Percentiles rank a stretch among this genome's conserved stretches.
phyloP scores from a whole-genome alignment of 2,888 invertebrate genomes.

The Orthonevra nobilis region DNA sequence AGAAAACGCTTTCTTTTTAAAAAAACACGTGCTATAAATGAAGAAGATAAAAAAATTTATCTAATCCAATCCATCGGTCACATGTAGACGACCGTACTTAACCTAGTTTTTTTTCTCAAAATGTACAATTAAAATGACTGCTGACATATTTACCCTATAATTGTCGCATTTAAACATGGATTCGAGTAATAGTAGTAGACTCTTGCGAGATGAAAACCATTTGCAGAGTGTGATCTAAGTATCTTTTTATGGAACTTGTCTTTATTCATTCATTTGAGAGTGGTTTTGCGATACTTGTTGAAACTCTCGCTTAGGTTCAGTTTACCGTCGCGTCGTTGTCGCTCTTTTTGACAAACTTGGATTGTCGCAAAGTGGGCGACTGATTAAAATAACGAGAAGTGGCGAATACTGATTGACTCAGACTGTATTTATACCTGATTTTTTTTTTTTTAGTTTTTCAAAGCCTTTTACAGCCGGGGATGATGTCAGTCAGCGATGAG shows the following conservation, averaged over 20 bases:
- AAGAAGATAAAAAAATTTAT: no score
- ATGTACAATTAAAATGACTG: no score
- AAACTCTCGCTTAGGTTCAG: constrained; percentile 10
- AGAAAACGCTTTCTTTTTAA: no score
- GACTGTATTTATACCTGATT: constrained; percentile 50
- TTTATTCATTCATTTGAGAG: constrained; percentile 13
- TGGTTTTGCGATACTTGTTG: background rate
- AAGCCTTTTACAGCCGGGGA: constrained; percentile 38
- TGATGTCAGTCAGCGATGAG: constrained; percentile 63
- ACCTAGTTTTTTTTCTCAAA: no score
- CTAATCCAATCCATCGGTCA: no score
- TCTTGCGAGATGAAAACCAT: constrained; percentile 15
- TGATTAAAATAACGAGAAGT: constrained; percentile 41
- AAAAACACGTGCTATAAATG: no score
- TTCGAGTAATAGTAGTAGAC: background rate
- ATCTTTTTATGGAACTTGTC: constrained; percentile 6
- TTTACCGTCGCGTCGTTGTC: background rate
- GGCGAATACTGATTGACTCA: constrained; percentile 52
- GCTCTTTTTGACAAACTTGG: constrained; percentile 20
- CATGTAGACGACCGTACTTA: no score
- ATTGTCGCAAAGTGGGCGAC: constrained; percentile 53
- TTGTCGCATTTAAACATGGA: constrained; percentile 19
- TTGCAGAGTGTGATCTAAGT: constrained; percentile 23
- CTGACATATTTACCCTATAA: no score
- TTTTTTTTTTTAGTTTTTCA: no score